phyloP scores from a whole-genome alignment of 2,888 invertebrate genomes.

The Drosophila fungiperda region DNA sequence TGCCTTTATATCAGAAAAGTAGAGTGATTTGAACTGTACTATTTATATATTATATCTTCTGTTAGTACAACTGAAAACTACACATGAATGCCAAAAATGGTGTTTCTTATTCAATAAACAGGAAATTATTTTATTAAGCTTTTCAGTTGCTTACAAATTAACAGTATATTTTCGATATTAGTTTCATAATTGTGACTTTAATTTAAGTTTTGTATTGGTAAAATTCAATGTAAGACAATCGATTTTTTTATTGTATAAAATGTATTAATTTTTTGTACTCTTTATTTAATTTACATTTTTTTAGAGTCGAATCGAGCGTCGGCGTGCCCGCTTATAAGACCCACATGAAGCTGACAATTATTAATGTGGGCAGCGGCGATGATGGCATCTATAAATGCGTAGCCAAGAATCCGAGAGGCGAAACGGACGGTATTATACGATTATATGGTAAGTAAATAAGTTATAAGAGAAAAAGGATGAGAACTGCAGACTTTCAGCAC shows the following conservation, averaged over 20 bases:
- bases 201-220: too few relatives aligned
- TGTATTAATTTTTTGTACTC: too few relatives aligned
- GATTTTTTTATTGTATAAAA: too few relatives aligned
- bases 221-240: too few relatives aligned
- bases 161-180: too few relatives aligned
- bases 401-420: conserved; percentile 94
- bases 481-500: conserved; percentile 20
- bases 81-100: too few relatives aligned
- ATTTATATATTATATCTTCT: too few relatives aligned
- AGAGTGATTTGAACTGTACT: not conserved
- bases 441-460: conserved; percentile 90
- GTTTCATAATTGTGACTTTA: too few relatives aligned
- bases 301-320: conserved; percentile 88
- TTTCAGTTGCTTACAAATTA: too few relatives aligned
- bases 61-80: too few relatives aligned
- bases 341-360: conserved; percentile 93
- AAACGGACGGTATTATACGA: conserved; percentile 94
- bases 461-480: not conserved
- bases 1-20: not conserved
- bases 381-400: conserved; percentile 94
- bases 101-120: too few relatives aligned
- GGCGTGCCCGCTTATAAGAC: conserved; percentile 92
- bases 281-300: not conserved
- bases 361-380: conserved; percentile 91
- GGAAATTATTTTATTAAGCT: too few relatives aligned